These are phyloP conservation scores for Plebejus anna DNA, from an alignment of 2,888 invertebrate genomes.

Conservation along the genomic window DNA sequence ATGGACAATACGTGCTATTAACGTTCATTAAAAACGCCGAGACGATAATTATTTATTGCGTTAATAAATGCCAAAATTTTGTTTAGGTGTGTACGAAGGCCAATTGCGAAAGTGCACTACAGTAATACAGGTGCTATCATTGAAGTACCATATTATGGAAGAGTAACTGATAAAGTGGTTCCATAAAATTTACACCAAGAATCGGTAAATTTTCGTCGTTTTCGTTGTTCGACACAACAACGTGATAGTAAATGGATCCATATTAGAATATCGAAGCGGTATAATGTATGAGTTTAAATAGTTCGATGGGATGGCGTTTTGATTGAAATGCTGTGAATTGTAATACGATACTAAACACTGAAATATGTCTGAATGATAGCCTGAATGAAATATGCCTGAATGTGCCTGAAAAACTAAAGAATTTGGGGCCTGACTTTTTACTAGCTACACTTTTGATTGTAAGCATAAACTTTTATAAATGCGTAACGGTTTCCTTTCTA, in stretches of 20 bases:
- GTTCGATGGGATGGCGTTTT: no score
- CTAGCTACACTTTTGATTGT: background rate
- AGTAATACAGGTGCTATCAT: background rate
- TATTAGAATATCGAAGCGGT: no score
- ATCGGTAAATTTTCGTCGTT: no score
- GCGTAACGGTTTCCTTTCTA: background rate
- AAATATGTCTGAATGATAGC: no score
- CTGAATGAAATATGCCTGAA: no score
- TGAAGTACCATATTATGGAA: background rate
- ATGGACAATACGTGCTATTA: slow-evolving; percentile 26
- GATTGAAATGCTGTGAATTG: no score
- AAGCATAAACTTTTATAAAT: background rate
- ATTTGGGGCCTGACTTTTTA: background rate
- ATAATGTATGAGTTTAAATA: no score
- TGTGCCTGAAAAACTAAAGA: background rate
- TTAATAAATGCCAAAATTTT: background rate
- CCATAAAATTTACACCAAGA: no score
- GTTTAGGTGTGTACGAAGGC: background rate
- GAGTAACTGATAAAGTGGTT: no score
- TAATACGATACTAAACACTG: no score
- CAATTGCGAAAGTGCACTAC: background rate
- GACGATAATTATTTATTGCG: slow-evolving; percentile 14
- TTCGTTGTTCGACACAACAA: no score
- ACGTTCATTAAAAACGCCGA: background rate
- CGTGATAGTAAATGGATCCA: no score